phyloP scores from a whole-genome alignment of 1,140 invertebrate genomes.

The Eulimnadia texana region DNA sequence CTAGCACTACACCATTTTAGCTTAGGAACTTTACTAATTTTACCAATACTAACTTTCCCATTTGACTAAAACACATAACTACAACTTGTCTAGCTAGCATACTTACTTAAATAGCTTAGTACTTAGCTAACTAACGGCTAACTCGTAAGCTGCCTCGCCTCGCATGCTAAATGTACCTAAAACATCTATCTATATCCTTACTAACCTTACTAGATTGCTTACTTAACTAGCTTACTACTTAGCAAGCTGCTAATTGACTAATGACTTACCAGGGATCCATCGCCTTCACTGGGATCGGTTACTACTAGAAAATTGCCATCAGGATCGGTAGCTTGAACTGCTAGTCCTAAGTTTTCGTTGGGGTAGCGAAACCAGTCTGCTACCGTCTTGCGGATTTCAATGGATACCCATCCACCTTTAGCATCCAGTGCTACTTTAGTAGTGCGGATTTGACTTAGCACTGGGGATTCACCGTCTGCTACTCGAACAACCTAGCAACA shows the following conservation, averaged over 20 bases:
- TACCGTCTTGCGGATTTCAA: slow-evolving; percentile 60
- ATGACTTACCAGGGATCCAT: neutral
- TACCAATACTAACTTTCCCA: no score
- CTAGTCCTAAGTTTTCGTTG: slow-evolving; percentile 53
- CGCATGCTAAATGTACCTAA: no score
- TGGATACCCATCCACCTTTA: slow-evolving; percentile 49
- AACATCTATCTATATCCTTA: no score
- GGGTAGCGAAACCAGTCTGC: slow-evolving; percentile 56
- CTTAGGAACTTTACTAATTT: no score
- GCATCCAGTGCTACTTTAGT: slow-evolving; percentile 15
- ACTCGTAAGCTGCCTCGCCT: no score
- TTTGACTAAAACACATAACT: no score
- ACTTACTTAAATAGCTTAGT: no score
- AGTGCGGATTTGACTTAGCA: slow-evolving; percentile 14
- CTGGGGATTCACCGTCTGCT: slow-evolving; percentile 16
- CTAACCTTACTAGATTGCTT: neutral
- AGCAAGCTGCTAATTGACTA: neutral
- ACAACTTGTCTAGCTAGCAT: no score
- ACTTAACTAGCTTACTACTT: neutral
- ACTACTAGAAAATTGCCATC: slow-evolving; percentile 9
- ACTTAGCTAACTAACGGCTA: no score
- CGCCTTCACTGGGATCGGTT: slow-evolving; percentile 2
- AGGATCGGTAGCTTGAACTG: slow-evolving; percentile 45
- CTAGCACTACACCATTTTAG: no score
- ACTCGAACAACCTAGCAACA: slow-evolving; percentile 7